phyloP scores from a whole-genome alignment of 2,888 invertebrate species.

The Yponomeuta cagnagella region DNA sequence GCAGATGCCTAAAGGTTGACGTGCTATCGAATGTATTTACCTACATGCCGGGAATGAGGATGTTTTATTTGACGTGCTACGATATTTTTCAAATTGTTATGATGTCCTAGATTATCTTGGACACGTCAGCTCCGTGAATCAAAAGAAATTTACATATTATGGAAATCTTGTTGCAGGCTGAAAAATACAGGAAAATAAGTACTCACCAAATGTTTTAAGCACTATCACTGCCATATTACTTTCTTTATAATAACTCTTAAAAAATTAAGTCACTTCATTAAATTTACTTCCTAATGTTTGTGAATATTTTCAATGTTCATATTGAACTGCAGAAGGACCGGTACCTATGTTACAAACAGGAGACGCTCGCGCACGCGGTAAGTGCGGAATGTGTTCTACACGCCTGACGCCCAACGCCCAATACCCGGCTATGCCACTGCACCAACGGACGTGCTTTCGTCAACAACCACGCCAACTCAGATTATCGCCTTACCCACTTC shows the following conservation, averaged over 20 bases:
- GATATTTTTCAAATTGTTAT: no score
- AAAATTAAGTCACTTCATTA: neutral
- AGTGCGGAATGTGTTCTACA: neutral
- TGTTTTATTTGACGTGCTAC: no score
- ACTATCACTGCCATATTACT: constrained; percentile 55
- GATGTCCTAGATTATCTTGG: no score
- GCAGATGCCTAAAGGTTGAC: no score
- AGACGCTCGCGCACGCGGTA: neutral
- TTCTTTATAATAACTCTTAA: neutral
- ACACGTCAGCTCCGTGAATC: no score
- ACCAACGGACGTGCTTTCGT: constrained; percentile 1
- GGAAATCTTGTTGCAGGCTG: neutral
- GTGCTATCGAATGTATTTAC: no score
- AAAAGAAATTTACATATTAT: neutral
- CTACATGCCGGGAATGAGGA: no score
- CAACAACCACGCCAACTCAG: neutral
- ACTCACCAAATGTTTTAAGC: constrained; percentile 58
- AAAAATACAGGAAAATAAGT: constrained; percentile 18
- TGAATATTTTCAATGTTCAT: constrained; percentile 5
- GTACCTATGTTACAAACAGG: neutral
- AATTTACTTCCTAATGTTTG: neutral
- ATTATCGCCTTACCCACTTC: neutral
- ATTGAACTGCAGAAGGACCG: neutral
- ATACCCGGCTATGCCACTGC: neutral
- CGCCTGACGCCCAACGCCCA: neutral